phyloP scores from a whole-genome alignment of 2,797 vertebrate species.

The Peromyscus aztecus region DNA sequence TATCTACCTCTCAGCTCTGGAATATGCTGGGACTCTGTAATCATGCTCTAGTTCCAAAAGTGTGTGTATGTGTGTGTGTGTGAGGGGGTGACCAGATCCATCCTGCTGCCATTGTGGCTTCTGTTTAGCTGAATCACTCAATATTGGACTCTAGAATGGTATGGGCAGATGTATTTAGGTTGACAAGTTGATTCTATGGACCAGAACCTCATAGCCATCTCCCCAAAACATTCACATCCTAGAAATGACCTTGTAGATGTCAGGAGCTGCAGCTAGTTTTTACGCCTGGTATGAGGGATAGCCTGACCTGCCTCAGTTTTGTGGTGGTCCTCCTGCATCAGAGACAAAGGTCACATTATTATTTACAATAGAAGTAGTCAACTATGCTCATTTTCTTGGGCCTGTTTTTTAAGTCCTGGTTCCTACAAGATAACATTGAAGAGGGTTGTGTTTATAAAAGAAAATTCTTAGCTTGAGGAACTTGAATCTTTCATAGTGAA shows the following conservation, averaged over 20 bases:
- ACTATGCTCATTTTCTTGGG: not conserved
- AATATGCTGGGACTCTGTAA: not conserved
- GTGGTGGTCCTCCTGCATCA: not conserved
- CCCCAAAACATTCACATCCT: not conserved
- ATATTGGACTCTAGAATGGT: not conserved
- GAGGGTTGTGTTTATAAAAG: not conserved
- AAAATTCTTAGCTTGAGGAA: conserved; percentile 1
- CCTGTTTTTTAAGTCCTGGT: not conserved
- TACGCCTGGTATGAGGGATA: not conserved
- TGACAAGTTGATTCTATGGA: not conserved
- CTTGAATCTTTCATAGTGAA: not conserved
- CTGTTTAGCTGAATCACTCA: not conserved
- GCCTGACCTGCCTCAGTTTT: not conserved
- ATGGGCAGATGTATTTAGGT: not conserved
- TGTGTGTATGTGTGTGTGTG: too few relatives aligned
- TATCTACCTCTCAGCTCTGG: not conserved
- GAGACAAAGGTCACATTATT: not conserved
- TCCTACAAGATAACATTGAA: not conserved
- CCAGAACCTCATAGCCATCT: not conserved
- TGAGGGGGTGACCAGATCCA: not conserved
- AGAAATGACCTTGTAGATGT: not conserved
- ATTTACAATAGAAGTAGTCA: not conserved
- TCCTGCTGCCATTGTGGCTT: not conserved
- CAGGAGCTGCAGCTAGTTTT: not conserved
- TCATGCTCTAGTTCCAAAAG: not conserved